A percentile compares a stretch with the other conserved stretches of the same genome.
These are phyloP conservation scores for Zaprionus bogoriensis DNA, from an alignment of 2,888 invertebrate species.

Conservation along the genomic window DNA sequence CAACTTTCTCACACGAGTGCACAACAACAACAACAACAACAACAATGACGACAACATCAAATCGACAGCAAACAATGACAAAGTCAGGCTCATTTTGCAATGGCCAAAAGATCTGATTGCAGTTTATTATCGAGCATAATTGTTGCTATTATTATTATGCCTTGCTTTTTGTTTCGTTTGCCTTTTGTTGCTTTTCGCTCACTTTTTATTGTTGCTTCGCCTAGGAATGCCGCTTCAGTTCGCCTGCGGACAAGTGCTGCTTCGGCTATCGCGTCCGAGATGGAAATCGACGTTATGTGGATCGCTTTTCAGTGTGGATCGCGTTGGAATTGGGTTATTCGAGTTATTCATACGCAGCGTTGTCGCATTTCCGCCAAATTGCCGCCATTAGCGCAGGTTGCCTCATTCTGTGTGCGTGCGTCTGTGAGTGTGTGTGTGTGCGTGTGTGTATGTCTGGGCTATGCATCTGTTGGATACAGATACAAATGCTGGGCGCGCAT, in stretches of 20 bases:
- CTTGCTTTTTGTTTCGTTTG: not conserved
- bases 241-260: not conserved
- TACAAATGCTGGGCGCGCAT: conserved; percentile 37
- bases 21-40: conserved; percentile 14
- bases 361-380: conserved; percentile 44
- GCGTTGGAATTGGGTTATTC: conserved; percentile 45
- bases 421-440: not conserved
- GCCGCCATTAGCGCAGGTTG: conserved; percentile 24
- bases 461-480: conserved; percentile 36
- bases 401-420: not conserved
- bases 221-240: conserved; percentile 26
- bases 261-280: conserved; percentile 1
- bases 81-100: conserved; percentile 49
- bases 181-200: not conserved
- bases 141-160: conserved; percentile 26
- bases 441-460: not conserved
- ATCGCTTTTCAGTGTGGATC: not conserved
- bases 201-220: conserved; percentile 14
- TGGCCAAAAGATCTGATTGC: conserved; percentile 44
- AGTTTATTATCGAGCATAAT: conserved; percentile 55
- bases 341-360: conserved; percentile 47
- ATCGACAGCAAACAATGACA: conserved; percentile 31
- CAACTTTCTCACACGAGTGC: conserved; percentile 70
- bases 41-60: conserved; percentile 21
- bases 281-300: conserved; percentile 19